Evolutionary conservation across 2,113 vertebrate species (phyloP).

Genomic region (Leucosticte australis): DNA sequence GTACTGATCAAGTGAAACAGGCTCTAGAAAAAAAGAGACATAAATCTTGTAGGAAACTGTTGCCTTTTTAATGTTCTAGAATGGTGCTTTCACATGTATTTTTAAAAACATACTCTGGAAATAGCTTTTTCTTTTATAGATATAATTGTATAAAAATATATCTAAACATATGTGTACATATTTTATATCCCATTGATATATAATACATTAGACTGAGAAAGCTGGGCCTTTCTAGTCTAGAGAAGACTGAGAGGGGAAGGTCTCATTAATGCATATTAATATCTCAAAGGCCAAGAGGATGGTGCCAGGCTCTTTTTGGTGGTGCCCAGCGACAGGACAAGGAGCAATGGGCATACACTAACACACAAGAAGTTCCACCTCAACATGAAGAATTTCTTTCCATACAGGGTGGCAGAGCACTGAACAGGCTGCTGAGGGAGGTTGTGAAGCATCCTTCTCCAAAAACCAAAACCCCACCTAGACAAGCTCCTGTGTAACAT

Average conservation of each 20-base stretch:
- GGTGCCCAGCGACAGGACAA: accelerated
- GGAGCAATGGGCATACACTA: background rate
- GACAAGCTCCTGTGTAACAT: background rate
- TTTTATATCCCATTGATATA: background rate
- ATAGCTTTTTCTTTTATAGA: background rate
- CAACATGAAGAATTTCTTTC: background rate
- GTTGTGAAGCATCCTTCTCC: background rate
- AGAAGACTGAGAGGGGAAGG: accelerated
- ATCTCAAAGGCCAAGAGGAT: background rate
- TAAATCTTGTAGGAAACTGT: background rate
- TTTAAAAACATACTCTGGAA: background rate
- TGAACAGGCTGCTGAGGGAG: background rate
- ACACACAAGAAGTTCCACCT: background rate
- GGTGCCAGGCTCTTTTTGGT: background rate
- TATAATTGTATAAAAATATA: background rate
- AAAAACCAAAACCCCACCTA: background rate
- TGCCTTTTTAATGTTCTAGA: background rate
- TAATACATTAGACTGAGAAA: background rate
- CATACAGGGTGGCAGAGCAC: background rate
- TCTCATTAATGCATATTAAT: background rate
- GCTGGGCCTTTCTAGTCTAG: background rate
- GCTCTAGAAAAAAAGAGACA: background rate
- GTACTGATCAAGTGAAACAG: background rate
- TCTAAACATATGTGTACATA: background rate
- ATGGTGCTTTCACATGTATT: background rate